phyloP scores from a whole-genome alignment of 2,888 invertebrate species.

The Panzeria rudis region DNA sequence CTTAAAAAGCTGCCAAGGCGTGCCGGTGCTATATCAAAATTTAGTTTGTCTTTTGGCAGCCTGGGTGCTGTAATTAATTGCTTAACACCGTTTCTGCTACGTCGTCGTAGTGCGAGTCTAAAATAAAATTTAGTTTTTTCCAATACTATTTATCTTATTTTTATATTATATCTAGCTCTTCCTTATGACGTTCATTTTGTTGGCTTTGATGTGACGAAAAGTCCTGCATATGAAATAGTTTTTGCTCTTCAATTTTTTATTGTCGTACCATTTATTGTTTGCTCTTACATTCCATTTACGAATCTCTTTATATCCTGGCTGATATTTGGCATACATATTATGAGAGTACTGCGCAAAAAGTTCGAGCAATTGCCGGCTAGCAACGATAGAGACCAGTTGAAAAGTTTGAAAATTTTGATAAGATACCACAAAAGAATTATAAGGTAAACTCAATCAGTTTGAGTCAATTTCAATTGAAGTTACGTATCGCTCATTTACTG shows the following conservation, averaged over 20 bases:
- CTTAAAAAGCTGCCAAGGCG: conserved; percentile 44
- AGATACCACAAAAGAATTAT: conserved; percentile 73
- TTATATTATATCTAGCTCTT: conserved; percentile 61
- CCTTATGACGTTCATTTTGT: conserved; percentile 66
- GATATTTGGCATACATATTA: conserved; percentile 73
- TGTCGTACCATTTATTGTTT: conserved; percentile 67
- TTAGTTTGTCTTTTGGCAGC: conserved; percentile 57
- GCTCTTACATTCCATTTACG: conserved; percentile 73
- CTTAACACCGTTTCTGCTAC: conserved; percentile 59
- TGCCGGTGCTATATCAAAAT: conserved; percentile 38
- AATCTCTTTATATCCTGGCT: conserved; percentile 74
- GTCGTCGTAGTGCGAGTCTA: conserved; percentile 61
- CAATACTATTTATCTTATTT: not conserved
- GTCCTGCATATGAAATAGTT: conserved; percentile 74
- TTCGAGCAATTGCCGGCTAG: conserved; percentile 62
- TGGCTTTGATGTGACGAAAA: conserved; percentile 58
- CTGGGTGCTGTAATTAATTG: conserved; percentile 55
- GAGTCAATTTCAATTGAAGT: too few relatives aligned
- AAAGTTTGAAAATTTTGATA: conserved; percentile 70
- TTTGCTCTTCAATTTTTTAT: conserved; percentile 65
- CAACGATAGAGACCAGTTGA: conserved; percentile 62
- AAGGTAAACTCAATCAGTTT: conserved; percentile 59
- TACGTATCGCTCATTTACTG: too few relatives aligned
- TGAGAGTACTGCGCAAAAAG: conserved; percentile 72
- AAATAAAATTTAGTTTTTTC: not conserved